Base-by-base conservation (phyloP, 2,888 invertebrate species). In the Xylota segnis region DNA sequence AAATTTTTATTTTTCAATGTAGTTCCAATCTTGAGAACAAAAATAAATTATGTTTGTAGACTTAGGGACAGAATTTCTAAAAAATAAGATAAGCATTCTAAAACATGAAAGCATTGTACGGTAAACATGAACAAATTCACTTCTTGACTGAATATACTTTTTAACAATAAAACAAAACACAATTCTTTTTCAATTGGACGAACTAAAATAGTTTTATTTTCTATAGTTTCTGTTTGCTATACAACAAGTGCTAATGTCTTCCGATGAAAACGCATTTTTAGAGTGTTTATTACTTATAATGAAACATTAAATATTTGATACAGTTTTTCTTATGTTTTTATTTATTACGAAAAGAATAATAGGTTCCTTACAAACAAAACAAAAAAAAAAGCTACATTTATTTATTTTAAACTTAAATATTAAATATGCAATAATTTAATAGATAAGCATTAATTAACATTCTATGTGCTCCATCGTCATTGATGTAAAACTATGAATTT, bases 381-480 rank as follows among this genome's bases (percentile, higher is more conserved):
- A n/a, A 47, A 7, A 61, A 65, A 47, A 54, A 58, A 16, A 43
- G 2, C 23, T 52, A 23, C 37, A 63, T 5, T 32, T 50, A 58
- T 54, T 71, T 66, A 14, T 52, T 59, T 65, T 10, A 43, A 43
- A 52, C 23, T 37, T 47, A 37, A 66, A 65, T 34, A 16, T 43
- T 71, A 45, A 45, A 68, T 58, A 84, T 65, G 75, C 75, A 75
- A 79, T 84, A 71, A 79, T 75, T 84, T 79, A 45, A 71, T 65
- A 52, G 16, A 14, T 77, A 78, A 74, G 78, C 78, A 83, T 74
- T 74, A 83, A 34, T 47, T 61, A 78, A 84, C 65, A 84, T 81
- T 72, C 75, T 65, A 84, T 76, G 84, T 84, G 84, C 84, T 84
- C 84, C 79, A 84, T 84, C 84, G 84, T 84, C 84, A 84, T 84